A percentile compares a stretch with the other conserved stretches of the same genome.
These are phyloP conservation scores for Tragelaphus strepsiceros DNA, from an alignment of 2,113 vertebrate genomes.

Conservation along the genomic window DNA sequence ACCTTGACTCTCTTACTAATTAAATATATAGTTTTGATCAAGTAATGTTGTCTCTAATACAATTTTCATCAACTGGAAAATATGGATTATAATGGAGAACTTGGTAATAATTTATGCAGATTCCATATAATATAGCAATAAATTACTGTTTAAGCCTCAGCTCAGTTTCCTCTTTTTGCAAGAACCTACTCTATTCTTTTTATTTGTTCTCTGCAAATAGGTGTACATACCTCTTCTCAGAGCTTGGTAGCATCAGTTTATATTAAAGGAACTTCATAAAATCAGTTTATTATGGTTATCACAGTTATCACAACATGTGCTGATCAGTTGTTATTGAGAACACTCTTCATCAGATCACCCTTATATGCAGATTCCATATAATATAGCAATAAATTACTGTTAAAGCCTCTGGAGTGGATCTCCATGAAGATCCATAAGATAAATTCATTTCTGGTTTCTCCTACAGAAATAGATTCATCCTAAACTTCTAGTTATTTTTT, in stretches of 20 bases:
- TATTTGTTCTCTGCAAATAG: background rate
- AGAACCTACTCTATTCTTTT: background rate
- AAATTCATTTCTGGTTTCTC: background rate
- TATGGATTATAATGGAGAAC: background rate
- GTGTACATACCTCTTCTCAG: background rate
- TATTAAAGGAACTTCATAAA: background rate
- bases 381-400: too few species aligned
- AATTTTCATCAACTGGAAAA: slow-evolving; percentile 17
- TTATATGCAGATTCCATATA: too few species aligned
- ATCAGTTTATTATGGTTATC: background rate
- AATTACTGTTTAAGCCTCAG: background rate
- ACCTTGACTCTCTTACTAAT: background rate
- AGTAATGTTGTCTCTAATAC: background rate
- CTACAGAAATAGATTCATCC: slow-evolving; percentile 10
- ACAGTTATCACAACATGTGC: background rate
- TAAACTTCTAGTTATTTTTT: background rate
- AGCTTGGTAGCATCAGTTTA: background rate
- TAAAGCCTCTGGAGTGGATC: too few species aligned
- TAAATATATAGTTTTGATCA: background rate
- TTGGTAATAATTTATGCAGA: background rate
- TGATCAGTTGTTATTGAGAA: background rate
- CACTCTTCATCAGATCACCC: background rate
- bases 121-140: background rate
- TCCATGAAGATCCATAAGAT: background rate
- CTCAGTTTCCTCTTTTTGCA: background rate